Conservation (phyloP, 1,140 invertebrate genomes). For the Alviniconcha marisindica region DNA sequence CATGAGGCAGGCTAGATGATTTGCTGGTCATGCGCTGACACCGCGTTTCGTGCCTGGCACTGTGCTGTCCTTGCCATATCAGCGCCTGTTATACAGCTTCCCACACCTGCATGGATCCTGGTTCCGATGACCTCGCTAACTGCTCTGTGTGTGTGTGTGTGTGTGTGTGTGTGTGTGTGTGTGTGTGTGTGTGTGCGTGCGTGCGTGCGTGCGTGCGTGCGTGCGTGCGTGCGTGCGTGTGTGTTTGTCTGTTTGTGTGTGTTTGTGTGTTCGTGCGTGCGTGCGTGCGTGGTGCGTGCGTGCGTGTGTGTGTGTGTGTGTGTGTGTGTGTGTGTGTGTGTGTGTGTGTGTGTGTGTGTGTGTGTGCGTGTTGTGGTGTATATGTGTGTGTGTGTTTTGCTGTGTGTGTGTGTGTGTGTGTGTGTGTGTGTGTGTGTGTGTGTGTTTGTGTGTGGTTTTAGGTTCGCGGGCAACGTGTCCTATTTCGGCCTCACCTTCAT, state of each 20-base stretch:
- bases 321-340: background rate
- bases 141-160: background rate
- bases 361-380: background rate
- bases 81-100: too few species aligned
- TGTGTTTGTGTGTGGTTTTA: background rate
- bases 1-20: background rate
- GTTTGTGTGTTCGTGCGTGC: background rate
- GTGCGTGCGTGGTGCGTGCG: background rate
- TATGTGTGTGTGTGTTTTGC: background rate
- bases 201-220: constrained; percentile 1
- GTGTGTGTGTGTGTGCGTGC: background rate
- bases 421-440: constrained; percentile 19
- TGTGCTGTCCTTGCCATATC: too few species aligned
- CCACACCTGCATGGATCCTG: too few species aligned
- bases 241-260: background rate
- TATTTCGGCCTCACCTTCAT: constrained; percentile 17
- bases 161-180: background rate
- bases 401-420: constrained; percentile 7
- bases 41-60: too few species aligned
- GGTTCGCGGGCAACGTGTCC: constrained; percentile 11
- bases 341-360: background rate
- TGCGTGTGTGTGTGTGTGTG: background rate
- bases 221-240: background rate
- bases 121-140: too few species aligned
- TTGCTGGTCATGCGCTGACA: background rate